Base-by-base conservation (phyloP, 2,888 invertebrate genomes). In the Diarsia brunnea region DNA sequence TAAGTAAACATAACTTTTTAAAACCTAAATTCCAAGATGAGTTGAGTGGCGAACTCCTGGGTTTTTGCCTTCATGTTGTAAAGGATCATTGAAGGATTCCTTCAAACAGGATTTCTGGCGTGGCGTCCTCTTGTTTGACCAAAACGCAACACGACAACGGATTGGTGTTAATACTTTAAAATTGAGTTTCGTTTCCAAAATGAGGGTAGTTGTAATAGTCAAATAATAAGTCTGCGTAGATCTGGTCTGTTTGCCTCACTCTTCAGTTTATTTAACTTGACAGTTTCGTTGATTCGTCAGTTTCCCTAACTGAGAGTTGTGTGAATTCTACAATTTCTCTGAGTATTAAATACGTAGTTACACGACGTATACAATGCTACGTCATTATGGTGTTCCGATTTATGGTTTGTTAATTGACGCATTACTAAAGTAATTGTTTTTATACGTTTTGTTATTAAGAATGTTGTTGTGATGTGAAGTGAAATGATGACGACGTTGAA, bases 141-240 rank as follows among this genome's bases (percentile, higher is more conserved):
- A 31, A 45, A 16, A 16, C 12, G 8, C n/a, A 69, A 69, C 4
- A 27, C 19, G n/a, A 47, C 16, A n/a, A 21, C 45, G 5, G 10
- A 19, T 38, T n/a, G n/a, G 19, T 51, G 24, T 7, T 24, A 24
- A 55, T 24, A 55, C 8, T 7, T 16, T 16, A 16, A 27, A 14
- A 24, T 27, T 4, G 7, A 24, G 12, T 24, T 43, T 27, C 5
- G 10, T 69, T 69, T 60, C 11, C 43, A 27, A 60, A 67, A 55
- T 68, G 71, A 45, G 53, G 68, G 67, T 71, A 71, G 53, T 21
- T 27, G 43, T 21, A n/a, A n/a, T 27, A 43, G 7, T 58, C 16
- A 16, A 27, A 27, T 16, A 10, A 27, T 58, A 14, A 14, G 14
- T 14, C 12, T 14, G 45, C 45, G 11, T 47, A 47, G 12, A 12